Evolutionary conservation across 2,797 vertebrate species (phyloP), one percentile per base, ranked within the genome.

Genomic region (Danio albolineatus): DNA sequence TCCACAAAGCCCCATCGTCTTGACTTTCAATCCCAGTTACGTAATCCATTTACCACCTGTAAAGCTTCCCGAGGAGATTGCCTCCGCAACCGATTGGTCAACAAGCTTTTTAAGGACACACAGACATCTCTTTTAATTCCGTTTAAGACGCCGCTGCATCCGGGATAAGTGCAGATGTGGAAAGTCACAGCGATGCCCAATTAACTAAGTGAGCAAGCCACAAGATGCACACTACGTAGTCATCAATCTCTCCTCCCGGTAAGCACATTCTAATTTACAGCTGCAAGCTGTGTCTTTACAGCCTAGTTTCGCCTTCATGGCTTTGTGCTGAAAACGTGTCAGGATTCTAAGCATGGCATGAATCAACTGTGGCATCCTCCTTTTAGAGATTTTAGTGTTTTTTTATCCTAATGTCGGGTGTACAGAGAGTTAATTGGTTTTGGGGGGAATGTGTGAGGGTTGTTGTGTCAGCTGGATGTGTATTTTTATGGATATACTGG

Each of bases 181-280:
- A 72, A 76, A 81, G 76, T 73, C 78, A 57, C 80, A 51, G 79
- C 17, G 19, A 79, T 81, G 76, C 73, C 36, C 77, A 73, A 76
- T 85, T 87, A 86, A 84, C 78, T 69, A 79, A 84, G 74, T 78
- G 69, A 51, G 72, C 73, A 59, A 79, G 78, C 82, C 82, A 78
- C 69, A 69, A 79, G 71, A 83, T 73, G 77, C 65, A 54, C 54
- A 21, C 60, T 49, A 77, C 46, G 49, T 62, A 51, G 83, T 85
- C 76, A 86, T 84, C 84, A 86, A 82, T 87, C 82, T 86, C 74
- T 77, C 59, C 72, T 73, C 73, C 28, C 56, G 17, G 82, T 84
- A 85, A 86, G 76, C 78, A 78, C 71, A 71, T 77, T 82, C 64
- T 85, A 76, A 84, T 86, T 85, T 86, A 82, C 84, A 84, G 78